Evolutionary conservation across 2,113 vertebrate species (phyloP), one percentile per base, ranked within the genome.

Genomic region (Maccullochella peelii): DNA sequence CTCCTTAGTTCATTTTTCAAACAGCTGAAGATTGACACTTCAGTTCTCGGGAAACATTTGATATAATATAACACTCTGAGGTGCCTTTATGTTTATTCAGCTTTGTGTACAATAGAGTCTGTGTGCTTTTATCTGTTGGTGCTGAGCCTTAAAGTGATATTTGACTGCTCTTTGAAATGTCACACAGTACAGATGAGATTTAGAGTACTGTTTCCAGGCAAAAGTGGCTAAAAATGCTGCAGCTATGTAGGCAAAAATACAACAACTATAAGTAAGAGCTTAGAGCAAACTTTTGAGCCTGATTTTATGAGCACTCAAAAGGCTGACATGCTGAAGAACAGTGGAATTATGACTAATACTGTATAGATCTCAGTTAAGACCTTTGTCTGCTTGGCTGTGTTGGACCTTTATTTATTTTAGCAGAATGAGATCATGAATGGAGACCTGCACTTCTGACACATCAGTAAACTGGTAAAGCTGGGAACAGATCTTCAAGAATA

Each of bases 1-100:
- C 23, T 52, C 49, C 55, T 62, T 38, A 15, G 77, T 67, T 79
- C 38, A 69, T 88, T 73, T 86, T 65, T 83, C 76, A 83, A 61
- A 80, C 4, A 49, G 85, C 36, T 47, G 27, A 52, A 30, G 62
- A 80, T 30, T 77, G 75, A 70, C 68, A 69, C 27, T 38, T 72
- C 27, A 71, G 73, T 57, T 84, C 30, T 47, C 2, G 10, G 55
- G 62, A 79, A 70, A 69, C 16, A 33, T 77, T 54, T 73, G 63
- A 83, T 84, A 61, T 10, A 12, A n/a, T 66, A 76, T 23, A 47
- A 80, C 65, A 59, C 67, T 67, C 18, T 52, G 23, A 54, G 33
- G 36, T 80, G 42, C 55, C 49, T 58, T 62, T 68, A 55, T 80
- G 30, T 74, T 79, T 70, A 52, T 71, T 75, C 40, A 82, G 38